These are phyloP conservation scores for Pentalonia nigronervosa DNA, from an alignment of 1,140 invertebrate genomes.

Conservation along the genomic window DNA sequence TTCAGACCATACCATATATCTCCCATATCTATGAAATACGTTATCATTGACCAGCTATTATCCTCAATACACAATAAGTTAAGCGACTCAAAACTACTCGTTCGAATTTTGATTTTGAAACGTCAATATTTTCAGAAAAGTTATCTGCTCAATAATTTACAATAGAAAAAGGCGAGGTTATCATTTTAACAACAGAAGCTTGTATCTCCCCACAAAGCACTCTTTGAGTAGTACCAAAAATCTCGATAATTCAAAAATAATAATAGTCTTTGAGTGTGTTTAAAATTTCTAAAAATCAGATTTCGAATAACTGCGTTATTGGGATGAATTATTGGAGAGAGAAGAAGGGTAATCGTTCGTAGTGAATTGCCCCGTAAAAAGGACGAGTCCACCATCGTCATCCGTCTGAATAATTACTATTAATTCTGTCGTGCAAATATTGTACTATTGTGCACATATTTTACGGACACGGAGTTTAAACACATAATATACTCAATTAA, in stretches of 20 bases:
- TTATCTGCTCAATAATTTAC: background rate
- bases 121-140: no score
- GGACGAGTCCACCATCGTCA: background rate
- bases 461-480: background rate
- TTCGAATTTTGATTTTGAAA: background rate
- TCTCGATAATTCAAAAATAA: background rate
- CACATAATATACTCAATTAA: conserved; percentile 4
- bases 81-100: background rate
- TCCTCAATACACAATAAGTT: background rate
- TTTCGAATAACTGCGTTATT: background rate
- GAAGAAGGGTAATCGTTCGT: background rate
- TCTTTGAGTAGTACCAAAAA: background rate
- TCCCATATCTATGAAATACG: no score
- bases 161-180: background rate
- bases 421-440: background rate
- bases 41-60: no score
- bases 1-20: no score
- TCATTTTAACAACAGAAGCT: background rate
- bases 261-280: no score
- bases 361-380: background rate
- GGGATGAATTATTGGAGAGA: no score
- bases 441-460: background rate
- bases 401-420: background rate
- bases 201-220: background rate
- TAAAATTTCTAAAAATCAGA: background rate